A percentile compares a stretch with the other conserved stretches of the same genome.
These are phyloP conservation scores for Electrophaes corylata DNA, from an alignment of 2,888 invertebrate species.

Conservation along the genomic window DNA sequence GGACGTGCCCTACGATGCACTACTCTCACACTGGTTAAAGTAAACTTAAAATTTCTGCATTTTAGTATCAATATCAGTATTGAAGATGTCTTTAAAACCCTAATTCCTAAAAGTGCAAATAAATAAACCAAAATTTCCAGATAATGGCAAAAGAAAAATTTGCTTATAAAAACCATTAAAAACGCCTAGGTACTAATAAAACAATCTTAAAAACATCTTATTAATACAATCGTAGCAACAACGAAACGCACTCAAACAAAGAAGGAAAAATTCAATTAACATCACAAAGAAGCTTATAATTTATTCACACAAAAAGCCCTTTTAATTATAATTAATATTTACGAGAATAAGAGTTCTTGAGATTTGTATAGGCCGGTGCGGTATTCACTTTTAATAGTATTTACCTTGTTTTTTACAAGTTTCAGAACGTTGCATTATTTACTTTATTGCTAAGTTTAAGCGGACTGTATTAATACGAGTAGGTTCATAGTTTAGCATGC, in stretches of 20 bases:
- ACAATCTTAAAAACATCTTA: slow-evolving; percentile 39
- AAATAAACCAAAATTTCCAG: too few species aligned
- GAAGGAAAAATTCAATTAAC: slow-evolving; percentile 76
- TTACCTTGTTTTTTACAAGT: too few species aligned
- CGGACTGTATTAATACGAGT: too few species aligned
- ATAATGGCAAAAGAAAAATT: not conserved
- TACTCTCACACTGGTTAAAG: too few species aligned
- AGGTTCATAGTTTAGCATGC: too few species aligned
- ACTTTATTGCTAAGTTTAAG: too few species aligned
- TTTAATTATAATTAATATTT: slow-evolving; percentile 82
- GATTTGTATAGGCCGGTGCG: slow-evolving; percentile 42
- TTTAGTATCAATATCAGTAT: too few species aligned
- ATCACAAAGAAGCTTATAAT: slow-evolving; percentile 75
- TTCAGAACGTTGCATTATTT: not conserved
- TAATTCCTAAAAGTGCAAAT: too few species aligned
- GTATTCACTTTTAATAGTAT: slow-evolving; percentile 12
- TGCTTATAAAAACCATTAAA: slow-evolving; percentile 7
- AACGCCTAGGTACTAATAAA: slow-evolving; percentile 19
- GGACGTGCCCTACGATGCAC: too few species aligned
- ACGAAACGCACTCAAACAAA: slow-evolving; percentile 78
- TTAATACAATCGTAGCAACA: slow-evolving; percentile 54
- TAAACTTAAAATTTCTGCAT: too few species aligned
- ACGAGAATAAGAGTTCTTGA: slow-evolving; percentile 43
- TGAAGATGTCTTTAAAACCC: too few species aligned
- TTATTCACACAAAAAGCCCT: slow-evolving; percentile 77